phyloP scores from a whole-genome alignment of 2,113 vertebrate species.

The Platysteira castanea region DNA sequence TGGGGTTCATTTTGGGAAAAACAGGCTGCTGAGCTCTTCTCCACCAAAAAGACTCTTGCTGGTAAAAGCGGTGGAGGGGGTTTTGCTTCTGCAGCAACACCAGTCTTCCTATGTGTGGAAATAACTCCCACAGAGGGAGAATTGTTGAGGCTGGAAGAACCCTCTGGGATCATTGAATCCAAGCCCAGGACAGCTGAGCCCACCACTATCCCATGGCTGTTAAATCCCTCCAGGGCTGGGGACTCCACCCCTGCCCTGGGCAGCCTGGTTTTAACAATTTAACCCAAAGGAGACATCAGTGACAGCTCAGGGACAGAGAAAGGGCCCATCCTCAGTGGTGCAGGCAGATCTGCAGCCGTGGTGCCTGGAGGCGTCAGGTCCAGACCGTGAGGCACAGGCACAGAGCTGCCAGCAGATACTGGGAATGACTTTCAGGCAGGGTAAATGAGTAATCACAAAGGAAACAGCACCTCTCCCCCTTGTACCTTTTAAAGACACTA shows the following conservation, averaged over 20 bases:
- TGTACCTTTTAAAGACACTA: background rate
- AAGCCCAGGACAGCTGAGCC: background rate
- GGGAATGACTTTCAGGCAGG: background rate
- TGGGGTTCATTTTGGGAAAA: background rate
- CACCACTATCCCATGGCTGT: background rate
- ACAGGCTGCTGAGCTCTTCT: background rate
- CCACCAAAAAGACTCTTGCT: background rate
- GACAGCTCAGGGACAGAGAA: too few relatives aligned
- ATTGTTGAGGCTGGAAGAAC: background rate
- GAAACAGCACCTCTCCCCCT: background rate
- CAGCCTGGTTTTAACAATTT: background rate
- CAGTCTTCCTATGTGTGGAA: background rate
- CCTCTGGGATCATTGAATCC: background rate
- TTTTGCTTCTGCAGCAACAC: background rate
- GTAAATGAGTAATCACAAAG: background rate
- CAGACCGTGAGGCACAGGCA: background rate
- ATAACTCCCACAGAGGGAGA: background rate
- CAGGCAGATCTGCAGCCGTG: accelerated
- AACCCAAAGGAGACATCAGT: background rate
- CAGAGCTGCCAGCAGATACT: background rate
- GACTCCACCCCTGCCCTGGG: background rate
- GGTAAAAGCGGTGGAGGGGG: background rate
- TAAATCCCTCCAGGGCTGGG: too few relatives aligned
- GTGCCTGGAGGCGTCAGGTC: background rate
- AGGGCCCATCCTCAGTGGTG: too few relatives aligned